Base-by-base conservation (phyloP, 2,888 invertebrate species). In the Apocheima hispidaria region DNA sequence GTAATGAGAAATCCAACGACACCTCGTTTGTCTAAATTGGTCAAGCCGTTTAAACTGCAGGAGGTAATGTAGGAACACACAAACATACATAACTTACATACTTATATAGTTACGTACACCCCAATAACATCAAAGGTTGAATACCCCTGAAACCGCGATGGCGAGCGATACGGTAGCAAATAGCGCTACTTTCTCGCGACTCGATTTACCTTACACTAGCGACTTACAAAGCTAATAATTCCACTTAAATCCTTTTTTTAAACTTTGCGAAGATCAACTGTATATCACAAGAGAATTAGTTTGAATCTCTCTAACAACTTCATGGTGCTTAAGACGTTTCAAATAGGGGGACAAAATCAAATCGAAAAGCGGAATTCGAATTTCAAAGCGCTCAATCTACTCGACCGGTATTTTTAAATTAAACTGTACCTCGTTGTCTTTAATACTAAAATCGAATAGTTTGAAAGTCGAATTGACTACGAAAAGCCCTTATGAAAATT, bases 101-200 rank as follows among this genome's bases (percentile, higher is more conserved):
- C n/a, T n/a, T n/a, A n/a, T n/a, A n/a, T n/a, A n/a, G n/a, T n/a
- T n/a, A n/a, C n/a, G n/a, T n/a, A n/a, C n/a, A n/a, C n/a, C n/a
- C n/a, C n/a, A n/a, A n/a, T n/a, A 0, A 12, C 20, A 59, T 58
- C 73, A 73, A 81, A 71, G 56, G 87, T 86, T 86, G 66, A 28
- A 28, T 52, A 72, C 72, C 77, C 68, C 87, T 86, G 86, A 66
- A 65, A 65, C 52, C 56, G 78, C 81, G 90, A 92, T 92, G 87
- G 91, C 88, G 92, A 89, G 83, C 90, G 91, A 92, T 92, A 90
- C 89, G 85, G 89, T 88, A 92, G 90, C 92, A 91, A 92, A 91
- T 92, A 90, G 89, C 84, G 84, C 88, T 85, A 89, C 90, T 90
- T 90, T 89, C 86, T 86, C 86, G 87, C 87, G 82, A 88, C 84